Evolutionary conservation across 2,113 vertebrate species (phyloP), one percentile per base, ranked within the genome.

Genomic region (Salvator merianae): DNA sequence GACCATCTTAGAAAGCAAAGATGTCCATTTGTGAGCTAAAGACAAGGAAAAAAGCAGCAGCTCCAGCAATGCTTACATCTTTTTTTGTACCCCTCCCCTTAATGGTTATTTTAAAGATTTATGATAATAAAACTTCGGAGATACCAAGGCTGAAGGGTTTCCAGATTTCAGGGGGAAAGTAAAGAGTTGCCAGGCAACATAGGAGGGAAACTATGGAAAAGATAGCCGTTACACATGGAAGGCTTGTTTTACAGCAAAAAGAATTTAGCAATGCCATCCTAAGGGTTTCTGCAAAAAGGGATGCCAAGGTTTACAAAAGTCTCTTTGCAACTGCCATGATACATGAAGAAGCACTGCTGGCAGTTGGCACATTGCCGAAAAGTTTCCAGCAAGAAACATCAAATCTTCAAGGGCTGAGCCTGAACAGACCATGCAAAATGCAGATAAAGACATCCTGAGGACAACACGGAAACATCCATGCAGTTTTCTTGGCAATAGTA

Each of bases 61-160:
- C 78, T 66, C 86, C 74, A 73, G 59, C 2, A 9, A 36, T 63
- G 82, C 30, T 3, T 28, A n/a, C 69, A 85, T 0, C 28, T 55
- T 12, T 16, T 9, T 16, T 12, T 55, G 3, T 55, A 4, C 20
- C 16, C 18, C 18, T 59, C 55, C 20, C 18, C 18, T 59, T 59
- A 55, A 55, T 59, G 55, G 16, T 59, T 59, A 59, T 43, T 50
- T 68, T n/a, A 36, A 87, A 75, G 80, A 88, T 50, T 86, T 85
- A 71, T 0, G 1, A 68, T 81, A 69, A 86, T 75, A 82, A 87
- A 85, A 71, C 38, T 43, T 81, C 16, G 1, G 65, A 68, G 30
- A 81, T 47, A 82, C 68, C 10, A 28, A 12, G 20, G 14, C 28
- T 81, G 3, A 0, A 47, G 38, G 10, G 1, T 63, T 85, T 69